A percentile compares a stretch with the other conserved stretches of the same genome.
Conservation (phyloP, 2,888 invertebrate genomes). For the Barypeithes pellucidus region DNA sequence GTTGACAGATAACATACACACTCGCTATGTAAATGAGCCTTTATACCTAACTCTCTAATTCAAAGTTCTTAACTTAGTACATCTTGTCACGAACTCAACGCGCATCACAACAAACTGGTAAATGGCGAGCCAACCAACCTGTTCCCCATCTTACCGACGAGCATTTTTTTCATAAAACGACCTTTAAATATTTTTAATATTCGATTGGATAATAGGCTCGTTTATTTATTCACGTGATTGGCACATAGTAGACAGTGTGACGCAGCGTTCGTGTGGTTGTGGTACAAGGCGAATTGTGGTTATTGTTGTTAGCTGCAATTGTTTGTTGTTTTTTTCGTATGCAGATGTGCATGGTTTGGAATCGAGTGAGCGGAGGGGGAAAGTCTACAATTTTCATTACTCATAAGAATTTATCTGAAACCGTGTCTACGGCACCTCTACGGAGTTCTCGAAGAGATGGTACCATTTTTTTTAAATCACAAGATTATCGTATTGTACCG, state of each 20-base stretch:
- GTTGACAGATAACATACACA: slow-evolving; percentile 41
- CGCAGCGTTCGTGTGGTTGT: slow-evolving; percentile 1
- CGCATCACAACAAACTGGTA: slow-evolving; percentile 45
- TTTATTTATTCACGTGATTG: slow-evolving; percentile 24
- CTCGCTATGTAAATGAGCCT: slow-evolving; percentile 31
- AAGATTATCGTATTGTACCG: too few relatives aligned
- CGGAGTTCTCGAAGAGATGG: too few relatives aligned
- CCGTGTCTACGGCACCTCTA: too few relatives aligned
- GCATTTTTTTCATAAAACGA: slow-evolving; percentile 36
- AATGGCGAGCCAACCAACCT: slow-evolving; percentile 23
- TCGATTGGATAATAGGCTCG: slow-evolving; percentile 41
- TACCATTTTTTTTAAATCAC: too few relatives aligned
- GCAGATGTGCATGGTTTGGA: neutral
- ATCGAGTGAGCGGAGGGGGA: neutral
- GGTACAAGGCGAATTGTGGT: neutral
- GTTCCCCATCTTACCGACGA: slow-evolving; percentile 23
- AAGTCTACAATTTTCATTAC: too few relatives aligned
- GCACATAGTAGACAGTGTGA: slow-evolving; percentile 29
- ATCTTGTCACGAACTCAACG: slow-evolving; percentile 40
- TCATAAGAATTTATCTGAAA: too few relatives aligned
- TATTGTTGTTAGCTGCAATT: neutral
- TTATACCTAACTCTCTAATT: slow-evolving; percentile 29
- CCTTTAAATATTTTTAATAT: slow-evolving; percentile 43
- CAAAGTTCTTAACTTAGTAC: slow-evolving; percentile 39
- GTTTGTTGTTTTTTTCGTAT: neutral